A percentile compares a stretch with the other conserved stretches of the same genome.
Evolutionary conservation across 1,140 invertebrate genomes (phyloP).

Genomic region (Pogonomyrmex barbatus): DNA sequence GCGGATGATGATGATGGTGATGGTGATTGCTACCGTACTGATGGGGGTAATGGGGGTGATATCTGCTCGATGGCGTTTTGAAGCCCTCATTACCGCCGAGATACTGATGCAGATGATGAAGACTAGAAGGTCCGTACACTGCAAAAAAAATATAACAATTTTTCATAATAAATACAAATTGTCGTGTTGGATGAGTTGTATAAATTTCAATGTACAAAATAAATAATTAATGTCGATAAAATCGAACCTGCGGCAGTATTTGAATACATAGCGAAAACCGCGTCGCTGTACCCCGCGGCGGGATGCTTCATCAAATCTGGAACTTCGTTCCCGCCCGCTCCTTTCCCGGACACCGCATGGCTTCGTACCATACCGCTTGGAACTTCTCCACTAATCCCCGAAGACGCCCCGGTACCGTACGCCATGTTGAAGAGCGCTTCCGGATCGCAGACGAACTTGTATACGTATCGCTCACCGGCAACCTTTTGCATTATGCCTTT

Average conservation of each 20-base stretch:
- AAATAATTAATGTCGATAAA: neutral
- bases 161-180: neutral
- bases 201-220: neutral
- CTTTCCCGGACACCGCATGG: conserved; percentile 72
- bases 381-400: conserved; percentile 65
- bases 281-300: conserved; percentile 75
- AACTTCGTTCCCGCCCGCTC: conserved; percentile 63
- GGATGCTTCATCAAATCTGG: conserved; percentile 73
- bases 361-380: conserved; percentile 64
- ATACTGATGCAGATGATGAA: conserved; percentile 84
- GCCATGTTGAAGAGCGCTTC: conserved; percentile 97
- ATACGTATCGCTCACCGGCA: conserved; percentile 97
- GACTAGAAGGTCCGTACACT: conserved; percentile 82
- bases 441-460: conserved; percentile 98
- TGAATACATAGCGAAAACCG: conserved; percentile 80
- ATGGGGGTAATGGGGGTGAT: conserved; percentile 79
- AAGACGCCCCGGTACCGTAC: conserved; percentile 81
- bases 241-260: conserved; percentile 76
- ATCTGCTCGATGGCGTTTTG: conserved; percentile 79
- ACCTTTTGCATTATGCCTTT: conserved; percentile 99
- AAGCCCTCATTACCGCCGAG: conserved; percentile 83
- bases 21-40: conserved; percentile 78
- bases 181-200: neutral
- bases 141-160: neutral
- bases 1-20: conserved; percentile 75